phyloP scores from a whole-genome alignment of 2,113 vertebrate genomes.

The Callopanchax toddi region DNA sequence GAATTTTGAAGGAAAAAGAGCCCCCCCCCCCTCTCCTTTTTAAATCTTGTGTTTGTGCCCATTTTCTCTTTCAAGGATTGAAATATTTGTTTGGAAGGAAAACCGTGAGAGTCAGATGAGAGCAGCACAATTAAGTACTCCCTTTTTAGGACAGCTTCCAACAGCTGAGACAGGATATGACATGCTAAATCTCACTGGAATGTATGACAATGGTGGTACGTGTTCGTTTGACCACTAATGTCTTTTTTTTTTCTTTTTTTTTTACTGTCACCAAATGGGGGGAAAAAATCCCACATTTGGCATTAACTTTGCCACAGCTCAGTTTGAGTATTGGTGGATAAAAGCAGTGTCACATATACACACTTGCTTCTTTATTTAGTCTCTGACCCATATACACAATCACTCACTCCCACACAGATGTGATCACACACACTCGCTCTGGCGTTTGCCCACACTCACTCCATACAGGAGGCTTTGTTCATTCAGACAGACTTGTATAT shows the following conservation, averaged over 20 bases:
- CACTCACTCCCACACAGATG: constrained; percentile 16
- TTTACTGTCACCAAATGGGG: constrained; percentile 27
- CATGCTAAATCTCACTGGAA: constrained; percentile 74
- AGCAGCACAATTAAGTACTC: constrained; percentile 41
- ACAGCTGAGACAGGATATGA: constrained; percentile 75
- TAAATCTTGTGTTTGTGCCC: neutral
- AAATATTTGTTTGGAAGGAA: constrained; percentile 1
- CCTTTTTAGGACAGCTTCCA: constrained; percentile 64
- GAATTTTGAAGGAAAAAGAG: neutral
- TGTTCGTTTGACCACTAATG: constrained; percentile 23
- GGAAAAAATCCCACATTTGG: constrained; percentile 21
- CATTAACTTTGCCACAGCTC: constrained; percentile 37
- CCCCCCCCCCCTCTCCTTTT: no score
- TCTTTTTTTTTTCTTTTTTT: constrained; percentile 35
- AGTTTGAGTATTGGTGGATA: constrained; percentile 63
- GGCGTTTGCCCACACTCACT: constrained; percentile 12
- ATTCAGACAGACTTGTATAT: neutral
- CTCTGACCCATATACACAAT: constrained; percentile 37
- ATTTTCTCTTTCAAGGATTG: constrained; percentile 19
- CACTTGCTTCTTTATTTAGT: constrained; percentile 51
- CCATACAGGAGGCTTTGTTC: constrained; percentile 58
- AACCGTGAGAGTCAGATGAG: constrained; percentile 27
- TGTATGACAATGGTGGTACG: constrained; percentile 60
- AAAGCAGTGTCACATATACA: constrained; percentile 18
- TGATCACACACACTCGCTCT: constrained; percentile 26